Conservation (phyloP, 1,140 invertebrate species). For the Pristionchus pacificus region DNA sequence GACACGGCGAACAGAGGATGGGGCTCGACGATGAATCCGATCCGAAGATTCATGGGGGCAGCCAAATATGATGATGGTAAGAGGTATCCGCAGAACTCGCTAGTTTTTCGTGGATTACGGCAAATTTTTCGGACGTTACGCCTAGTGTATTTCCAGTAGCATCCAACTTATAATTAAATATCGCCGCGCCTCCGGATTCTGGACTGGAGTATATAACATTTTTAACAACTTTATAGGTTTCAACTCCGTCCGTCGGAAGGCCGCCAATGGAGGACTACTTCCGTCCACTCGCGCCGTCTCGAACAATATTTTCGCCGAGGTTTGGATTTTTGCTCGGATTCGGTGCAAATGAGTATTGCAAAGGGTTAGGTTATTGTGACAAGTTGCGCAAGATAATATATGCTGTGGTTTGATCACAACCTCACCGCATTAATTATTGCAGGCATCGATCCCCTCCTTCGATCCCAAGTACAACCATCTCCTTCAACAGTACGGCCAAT, state of each 20-base stretch:
- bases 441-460: constrained; percentile 13
- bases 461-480: constrained; percentile 18
- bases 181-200: not conserved
- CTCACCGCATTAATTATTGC: not conserved
- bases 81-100: too few relatives aligned
- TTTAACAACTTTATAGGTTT: not conserved
- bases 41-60: constrained; percentile 20
- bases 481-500: constrained; percentile 29
- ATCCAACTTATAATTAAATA: not conserved
- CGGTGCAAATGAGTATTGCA: too few relatives aligned
- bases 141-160: not conserved
- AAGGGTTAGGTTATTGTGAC: too few relatives aligned
- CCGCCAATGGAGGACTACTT: constrained; percentile 15
- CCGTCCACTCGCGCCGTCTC: constrained; percentile 26
- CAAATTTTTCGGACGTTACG: too few relatives aligned
- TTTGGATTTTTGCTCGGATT: too few relatives aligned
- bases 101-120: too few relatives aligned
- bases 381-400: not conserved
- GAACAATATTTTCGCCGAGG: constrained; percentile 19
- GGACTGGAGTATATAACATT: too few relatives aligned
- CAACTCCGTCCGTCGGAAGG: constrained; percentile 11
- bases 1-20: too few relatives aligned
- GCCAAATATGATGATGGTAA: constrained; percentile 28
- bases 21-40: constrained; percentile 64
- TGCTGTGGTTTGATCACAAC: too few relatives aligned